Evolutionary conservation across 2,888 invertebrate genomes (phyloP).

Genomic region (Agrochola circellaris): DNA sequence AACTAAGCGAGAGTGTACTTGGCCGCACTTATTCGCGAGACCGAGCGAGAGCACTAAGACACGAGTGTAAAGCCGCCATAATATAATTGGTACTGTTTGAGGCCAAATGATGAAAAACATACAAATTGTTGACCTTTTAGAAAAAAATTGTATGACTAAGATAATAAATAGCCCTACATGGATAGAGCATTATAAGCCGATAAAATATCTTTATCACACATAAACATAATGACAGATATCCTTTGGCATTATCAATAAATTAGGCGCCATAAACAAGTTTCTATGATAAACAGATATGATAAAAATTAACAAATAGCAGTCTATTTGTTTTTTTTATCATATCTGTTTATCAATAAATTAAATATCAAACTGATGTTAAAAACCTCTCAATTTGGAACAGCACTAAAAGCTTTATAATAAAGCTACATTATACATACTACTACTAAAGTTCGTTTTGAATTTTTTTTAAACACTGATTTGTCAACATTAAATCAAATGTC

Average conservation of each 20-base stretch:
- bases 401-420: not conserved
- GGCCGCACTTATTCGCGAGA: too few species aligned
- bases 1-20: too few species aligned
- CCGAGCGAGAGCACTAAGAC: too few species aligned
- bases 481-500: too few species aligned
- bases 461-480: not conserved
- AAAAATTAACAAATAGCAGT: too few species aligned
- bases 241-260: conserved; percentile 12
- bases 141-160: not conserved
- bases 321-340: conserved; percentile 17
- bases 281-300: too few species aligned
- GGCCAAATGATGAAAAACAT: not conserved
- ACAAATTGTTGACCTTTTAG: not conserved
- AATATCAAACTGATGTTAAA: not conserved
- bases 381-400: not conserved
- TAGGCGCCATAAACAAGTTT: conserved; percentile 7
- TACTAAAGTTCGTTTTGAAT: not conserved
- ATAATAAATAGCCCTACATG: not conserved
- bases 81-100: not conserved
- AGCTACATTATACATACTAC: not conserved
- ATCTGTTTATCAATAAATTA: conserved; percentile 8
- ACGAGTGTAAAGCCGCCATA: too few species aligned
- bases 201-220: conserved; percentile 33
- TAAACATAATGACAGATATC: conserved; percentile 1
- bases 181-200: conserved; percentile 26